A percentile compares a stretch with the other conserved stretches of the same genome.
phyloP scores from a whole-genome alignment of 2,797 vertebrate genomes.

The Chaetodon trifasciatus region DNA sequence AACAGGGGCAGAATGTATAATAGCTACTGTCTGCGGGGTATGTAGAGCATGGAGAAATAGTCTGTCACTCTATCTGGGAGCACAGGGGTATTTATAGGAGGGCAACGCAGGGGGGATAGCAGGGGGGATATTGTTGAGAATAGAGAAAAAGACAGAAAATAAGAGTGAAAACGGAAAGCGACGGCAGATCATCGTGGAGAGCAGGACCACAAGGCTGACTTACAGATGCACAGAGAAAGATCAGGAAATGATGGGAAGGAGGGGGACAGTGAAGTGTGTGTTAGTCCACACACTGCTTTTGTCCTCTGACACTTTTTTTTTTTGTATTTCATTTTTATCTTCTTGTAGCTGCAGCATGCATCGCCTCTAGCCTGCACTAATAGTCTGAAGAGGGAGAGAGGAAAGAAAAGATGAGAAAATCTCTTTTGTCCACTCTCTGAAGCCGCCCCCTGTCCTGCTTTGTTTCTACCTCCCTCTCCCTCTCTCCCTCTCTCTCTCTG shows the following conservation, averaged over 20 bases:
- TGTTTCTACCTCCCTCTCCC: constrained; percentile 34
- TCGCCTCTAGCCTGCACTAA: not conserved
- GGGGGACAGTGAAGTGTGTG: not conserved
- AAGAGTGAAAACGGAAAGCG: not conserved
- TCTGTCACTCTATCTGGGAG: constrained; percentile 59
- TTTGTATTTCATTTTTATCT: not conserved
- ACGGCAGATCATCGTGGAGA: not conserved
- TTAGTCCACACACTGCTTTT: constrained; percentile 2
- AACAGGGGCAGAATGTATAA: constrained; percentile 37
- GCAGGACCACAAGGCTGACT: constrained; percentile 17
- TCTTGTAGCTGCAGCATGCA: not conserved
- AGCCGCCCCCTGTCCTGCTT: constrained; percentile 28
- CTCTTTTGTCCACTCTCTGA: constrained; percentile 31
- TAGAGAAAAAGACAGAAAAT: constrained; percentile 27
- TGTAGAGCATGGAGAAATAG: constrained; percentile 63
- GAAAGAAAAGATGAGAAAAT: not conserved
- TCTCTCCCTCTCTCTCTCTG: constrained; percentile 7
- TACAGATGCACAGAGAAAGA: constrained; percentile 26
- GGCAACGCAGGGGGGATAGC: constrained; percentile 16
- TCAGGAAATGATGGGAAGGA: not conserved
- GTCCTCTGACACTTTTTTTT: constrained; percentile 19
- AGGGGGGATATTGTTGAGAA: constrained; percentile 18
- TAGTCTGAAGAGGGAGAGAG: not conserved
- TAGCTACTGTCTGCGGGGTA: constrained; percentile 59
- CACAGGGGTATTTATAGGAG: constrained; percentile 64